Evolutionary conservation across 1,140 invertebrate species (phyloP).

Genomic region (Goniozus legneri): DNA sequence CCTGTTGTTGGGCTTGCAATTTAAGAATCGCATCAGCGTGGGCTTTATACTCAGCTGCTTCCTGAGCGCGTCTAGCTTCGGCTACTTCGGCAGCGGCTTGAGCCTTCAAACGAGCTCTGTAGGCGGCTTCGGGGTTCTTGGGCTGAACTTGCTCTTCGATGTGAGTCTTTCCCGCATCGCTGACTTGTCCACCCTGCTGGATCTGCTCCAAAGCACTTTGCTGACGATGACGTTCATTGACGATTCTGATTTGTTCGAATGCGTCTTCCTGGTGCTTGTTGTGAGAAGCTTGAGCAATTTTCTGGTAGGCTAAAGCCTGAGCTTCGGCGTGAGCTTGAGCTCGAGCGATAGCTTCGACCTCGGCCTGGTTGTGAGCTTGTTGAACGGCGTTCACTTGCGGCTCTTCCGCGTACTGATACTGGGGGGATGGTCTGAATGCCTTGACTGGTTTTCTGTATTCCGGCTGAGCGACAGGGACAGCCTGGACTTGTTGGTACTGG

Average conservation of each 20-base stretch:
- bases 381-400: constrained; percentile 19
- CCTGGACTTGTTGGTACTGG: constrained; percentile 32
- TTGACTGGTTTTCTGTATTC: constrained; percentile 21
- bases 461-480: constrained; percentile 9
- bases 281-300: constrained; percentile 43
- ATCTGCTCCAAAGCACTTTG: constrained; percentile 48
- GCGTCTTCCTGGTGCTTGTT: constrained; percentile 43
- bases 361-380: constrained; percentile 22
- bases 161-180: constrained; percentile 43
- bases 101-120: constrained; percentile 41
- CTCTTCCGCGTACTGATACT: constrained; percentile 33
- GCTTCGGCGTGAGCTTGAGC: constrained; percentile 44
- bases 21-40: constrained; percentile 47
- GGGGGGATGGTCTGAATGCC: constrained; percentile 26
- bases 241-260: constrained; percentile 42
- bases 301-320: constrained; percentile 46
- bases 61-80: constrained; percentile 41
- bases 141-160: constrained; percentile 38
- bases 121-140: constrained; percentile 42
- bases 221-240: constrained; percentile 38
- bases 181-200: constrained; percentile 40
- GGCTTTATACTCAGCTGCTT: constrained; percentile 46
- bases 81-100: constrained; percentile 39
- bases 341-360: constrained; percentile 35
- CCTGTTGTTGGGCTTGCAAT: constrained; percentile 46